Conservation (phyloP, 2,888 invertebrate genomes). For the Anaspis maculata region DNA sequence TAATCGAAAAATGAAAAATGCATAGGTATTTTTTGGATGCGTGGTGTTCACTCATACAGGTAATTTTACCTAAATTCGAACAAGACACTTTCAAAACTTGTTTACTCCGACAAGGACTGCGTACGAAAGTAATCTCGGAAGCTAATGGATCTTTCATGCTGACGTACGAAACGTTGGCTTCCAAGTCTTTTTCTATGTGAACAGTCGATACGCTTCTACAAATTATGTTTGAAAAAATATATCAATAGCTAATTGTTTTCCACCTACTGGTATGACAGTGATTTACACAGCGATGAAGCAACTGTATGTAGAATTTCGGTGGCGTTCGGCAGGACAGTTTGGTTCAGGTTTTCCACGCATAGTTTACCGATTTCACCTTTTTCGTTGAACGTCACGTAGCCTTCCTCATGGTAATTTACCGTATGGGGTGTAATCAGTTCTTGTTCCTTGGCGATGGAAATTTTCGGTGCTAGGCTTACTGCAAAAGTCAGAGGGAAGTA, state of each 20-base stretch:
- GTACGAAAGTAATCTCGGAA: slow-evolving; percentile 71
- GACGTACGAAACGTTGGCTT: slow-evolving; percentile 59
- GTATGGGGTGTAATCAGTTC: slow-evolving; percentile 62
- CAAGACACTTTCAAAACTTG: slow-evolving; percentile 76
- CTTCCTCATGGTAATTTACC: slow-evolving; percentile 60
- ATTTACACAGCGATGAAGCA: slow-evolving; percentile 68
- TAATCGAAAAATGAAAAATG: too few species aligned
- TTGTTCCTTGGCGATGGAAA: slow-evolving; percentile 55
- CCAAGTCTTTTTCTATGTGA: slow-evolving; percentile 55
- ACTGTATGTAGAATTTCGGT: slow-evolving; percentile 52
- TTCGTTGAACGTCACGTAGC: slow-evolving; percentile 81
- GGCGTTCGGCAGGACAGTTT: slow-evolving; percentile 44
- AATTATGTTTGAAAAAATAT: background rate
- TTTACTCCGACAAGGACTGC: slow-evolving; percentile 64
- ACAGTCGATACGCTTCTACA: slow-evolving; percentile 61
- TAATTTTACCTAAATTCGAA: slow-evolving; percentile 65
- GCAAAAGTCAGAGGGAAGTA: too few species aligned
- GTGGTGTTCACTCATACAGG: slow-evolving; percentile 18
- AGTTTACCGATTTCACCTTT: slow-evolving; percentile 72
- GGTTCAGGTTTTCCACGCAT: slow-evolving; percentile 71
- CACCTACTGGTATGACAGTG: slow-evolving; percentile 63
- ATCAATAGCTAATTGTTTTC: background rate
- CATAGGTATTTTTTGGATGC: background rate
- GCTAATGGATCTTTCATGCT: slow-evolving; percentile 75
- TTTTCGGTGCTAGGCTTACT: slow-evolving; percentile 71